Percentiles rank a stretch among this genome's conserved stretches.
Conservation (phyloP, 2,113 vertebrate genomes). For the Sphyrna mokarran region DNA sequence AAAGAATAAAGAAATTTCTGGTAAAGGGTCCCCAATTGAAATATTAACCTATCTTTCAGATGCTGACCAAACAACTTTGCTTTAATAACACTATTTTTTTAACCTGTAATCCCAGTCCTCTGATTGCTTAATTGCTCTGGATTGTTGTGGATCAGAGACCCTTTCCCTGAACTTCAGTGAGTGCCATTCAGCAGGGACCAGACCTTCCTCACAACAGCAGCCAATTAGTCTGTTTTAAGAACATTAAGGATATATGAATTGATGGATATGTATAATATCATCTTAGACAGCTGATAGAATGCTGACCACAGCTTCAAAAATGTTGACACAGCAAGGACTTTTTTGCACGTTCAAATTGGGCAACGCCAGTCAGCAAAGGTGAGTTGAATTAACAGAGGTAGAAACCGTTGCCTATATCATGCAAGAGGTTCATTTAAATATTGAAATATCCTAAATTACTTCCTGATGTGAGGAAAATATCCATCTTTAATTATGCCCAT, state of each 20-base stretch:
- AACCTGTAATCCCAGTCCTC: neutral
- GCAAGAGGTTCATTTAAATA: neutral
- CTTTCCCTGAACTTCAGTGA: neutral
- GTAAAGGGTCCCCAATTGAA: neutral
- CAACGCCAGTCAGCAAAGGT: neutral
- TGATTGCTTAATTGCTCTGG: neutral
- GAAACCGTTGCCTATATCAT: neutral
- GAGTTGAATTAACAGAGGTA: neutral
- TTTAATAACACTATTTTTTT: neutral
- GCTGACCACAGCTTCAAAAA: neutral
- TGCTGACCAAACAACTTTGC: neutral
- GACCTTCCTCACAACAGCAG: constrained; percentile 35
- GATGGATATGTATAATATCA: constrained; percentile 39
- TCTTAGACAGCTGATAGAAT: constrained; percentile 35
- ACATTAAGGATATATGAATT: constrained; percentile 24
- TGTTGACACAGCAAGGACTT: neutral
- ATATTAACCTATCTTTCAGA: neutral
- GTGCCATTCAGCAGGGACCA: neutral
- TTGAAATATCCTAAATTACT: neutral
- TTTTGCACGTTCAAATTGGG: neutral
- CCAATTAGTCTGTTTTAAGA: constrained; percentile 38
- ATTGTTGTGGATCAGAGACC: neutral
- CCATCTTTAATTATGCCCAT: neutral
- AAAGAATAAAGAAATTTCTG: neutral
- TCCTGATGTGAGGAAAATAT: neutral